These are phyloP conservation scores for Anabas testudineus DNA, from an alignment of 2,797 vertebrate genomes.

Conservation along the genomic window DNA sequence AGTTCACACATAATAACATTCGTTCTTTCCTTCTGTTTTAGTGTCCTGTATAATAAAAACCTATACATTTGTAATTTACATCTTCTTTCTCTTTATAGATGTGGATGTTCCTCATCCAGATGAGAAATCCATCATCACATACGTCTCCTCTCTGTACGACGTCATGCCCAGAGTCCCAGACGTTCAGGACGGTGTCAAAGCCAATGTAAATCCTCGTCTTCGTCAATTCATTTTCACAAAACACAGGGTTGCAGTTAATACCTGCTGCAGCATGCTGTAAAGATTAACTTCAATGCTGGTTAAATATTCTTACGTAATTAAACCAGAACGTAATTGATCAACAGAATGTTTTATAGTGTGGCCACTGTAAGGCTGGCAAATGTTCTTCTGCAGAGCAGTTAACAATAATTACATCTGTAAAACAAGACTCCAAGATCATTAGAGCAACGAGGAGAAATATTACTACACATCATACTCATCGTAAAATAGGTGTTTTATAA, in stretches of 20 bases:
- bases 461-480: no score
- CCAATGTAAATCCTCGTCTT: constrained; percentile 86
- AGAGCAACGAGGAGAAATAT: no score
- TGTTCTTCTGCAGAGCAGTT: not conserved
- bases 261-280: not conserved
- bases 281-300: no score
- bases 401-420: not conserved
- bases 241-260: not conserved
- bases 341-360: no score
- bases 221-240: not conserved
- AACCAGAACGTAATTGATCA: no score
- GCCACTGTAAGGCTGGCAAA: no score
- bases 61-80: no score
- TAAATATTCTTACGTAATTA: no score
- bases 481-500: no score
- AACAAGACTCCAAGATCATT: not conserved
- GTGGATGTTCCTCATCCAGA: constrained; percentile 95
- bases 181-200: constrained; percentile 89
- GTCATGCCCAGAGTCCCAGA: constrained; percentile 95
- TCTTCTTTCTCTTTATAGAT: constrained; percentile 74
- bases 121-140: constrained; percentile 97
- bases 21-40: no score
- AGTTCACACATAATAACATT: not conserved
- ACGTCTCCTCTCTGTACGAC: constrained; percentile 95
- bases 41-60: not conserved